Evolutionary conservation across 2,113 vertebrate genomes (phyloP).

Genomic region (Poeciliopsis retropinna): DNA sequence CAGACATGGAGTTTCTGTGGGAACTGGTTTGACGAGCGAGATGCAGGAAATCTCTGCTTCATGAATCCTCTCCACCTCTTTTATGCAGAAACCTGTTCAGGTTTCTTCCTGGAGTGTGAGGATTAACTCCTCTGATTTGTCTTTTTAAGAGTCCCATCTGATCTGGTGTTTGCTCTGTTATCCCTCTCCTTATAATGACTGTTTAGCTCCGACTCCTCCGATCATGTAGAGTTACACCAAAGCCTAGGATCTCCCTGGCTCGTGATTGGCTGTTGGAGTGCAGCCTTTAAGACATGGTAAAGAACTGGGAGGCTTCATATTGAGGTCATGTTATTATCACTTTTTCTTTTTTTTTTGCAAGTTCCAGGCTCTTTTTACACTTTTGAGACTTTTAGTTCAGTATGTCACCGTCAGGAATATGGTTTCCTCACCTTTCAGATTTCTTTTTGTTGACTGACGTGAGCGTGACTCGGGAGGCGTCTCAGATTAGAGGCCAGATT

Average conservation of each 20-base stretch:
- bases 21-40: not conserved
- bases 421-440: not conserved
- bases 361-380: too few relatives aligned
- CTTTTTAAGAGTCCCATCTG: not conserved
- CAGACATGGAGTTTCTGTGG: not conserved
- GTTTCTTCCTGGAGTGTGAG: not conserved
- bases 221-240: conserved; percentile 8
- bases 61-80: not conserved
- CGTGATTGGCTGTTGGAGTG: not conserved
- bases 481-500: conserved; percentile 46
- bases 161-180: not conserved
- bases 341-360: not conserved
- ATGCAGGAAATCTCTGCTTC: not conserved
- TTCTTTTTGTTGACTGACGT: not conserved
- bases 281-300: not conserved
- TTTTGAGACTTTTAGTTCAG: not conserved
- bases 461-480: not conserved
- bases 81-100: not conserved
- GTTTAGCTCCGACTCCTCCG: conserved; percentile 14
- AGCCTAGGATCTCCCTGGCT: not conserved
- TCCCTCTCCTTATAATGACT: conserved; percentile 1
- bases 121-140: conserved; percentile 23
- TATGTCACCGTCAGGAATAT: not conserved
- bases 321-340: too few relatives aligned
- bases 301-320: not conserved